Evolutionary conservation across 2,113 vertebrate species (phyloP).

Genomic region (Willisornis vidua): DNA sequence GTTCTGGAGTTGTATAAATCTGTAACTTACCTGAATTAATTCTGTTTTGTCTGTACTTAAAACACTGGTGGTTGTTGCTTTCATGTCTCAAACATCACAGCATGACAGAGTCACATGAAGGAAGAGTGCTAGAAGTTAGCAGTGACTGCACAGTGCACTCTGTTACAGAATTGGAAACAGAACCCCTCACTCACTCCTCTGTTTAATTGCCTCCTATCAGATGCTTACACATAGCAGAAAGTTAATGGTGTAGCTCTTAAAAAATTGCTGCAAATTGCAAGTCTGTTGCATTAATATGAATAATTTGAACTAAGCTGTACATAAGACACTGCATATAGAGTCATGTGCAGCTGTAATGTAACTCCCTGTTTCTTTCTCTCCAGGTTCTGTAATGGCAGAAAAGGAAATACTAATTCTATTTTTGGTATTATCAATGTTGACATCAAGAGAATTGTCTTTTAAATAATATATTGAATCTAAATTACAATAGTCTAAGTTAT

Average conservation of each 20-base stretch:
- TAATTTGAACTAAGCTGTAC: not conserved
- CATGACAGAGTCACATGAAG: not conserved
- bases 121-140: not conserved
- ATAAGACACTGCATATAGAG: not conserved
- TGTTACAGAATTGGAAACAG: not conserved
- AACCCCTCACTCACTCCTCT: not conserved
- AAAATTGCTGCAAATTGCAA: not conserved
- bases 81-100: not conserved
- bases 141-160: not conserved
- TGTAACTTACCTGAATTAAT: not conserved
- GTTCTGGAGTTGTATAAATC: not conserved
- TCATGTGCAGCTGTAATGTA: not conserved
- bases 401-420: not conserved
- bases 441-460: not conserved
- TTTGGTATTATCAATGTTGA: not conserved
- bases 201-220: not conserved
- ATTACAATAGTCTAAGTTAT: not conserved
- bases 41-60: not conserved
- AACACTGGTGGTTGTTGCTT: not conserved
- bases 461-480: not conserved
- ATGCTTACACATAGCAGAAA: not conserved
- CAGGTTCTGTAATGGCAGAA: not conserved
- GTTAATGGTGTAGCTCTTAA: not conserved
- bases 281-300: not conserved
- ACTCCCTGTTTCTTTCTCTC: not conserved